A percentile compares a stretch with the other conserved stretches of the same genome.
Evolutionary conservation across 1,140 invertebrate genomes (phyloP).

Genomic region (Protaetia brevitarsis): DNA sequence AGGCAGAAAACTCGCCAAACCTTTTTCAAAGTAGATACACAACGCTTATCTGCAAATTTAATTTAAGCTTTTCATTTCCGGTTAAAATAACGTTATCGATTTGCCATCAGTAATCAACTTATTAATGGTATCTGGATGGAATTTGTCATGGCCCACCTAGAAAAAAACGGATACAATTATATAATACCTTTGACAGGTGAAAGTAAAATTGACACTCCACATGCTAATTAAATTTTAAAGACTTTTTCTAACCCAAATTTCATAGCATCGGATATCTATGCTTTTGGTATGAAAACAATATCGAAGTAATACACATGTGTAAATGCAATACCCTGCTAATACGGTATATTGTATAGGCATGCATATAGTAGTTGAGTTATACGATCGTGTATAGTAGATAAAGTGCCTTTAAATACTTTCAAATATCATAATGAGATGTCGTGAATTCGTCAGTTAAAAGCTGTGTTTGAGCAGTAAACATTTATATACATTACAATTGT

Average conservation of each 20-base stretch:
- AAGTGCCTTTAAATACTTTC: constrained; percentile 7
- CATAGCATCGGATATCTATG: not conserved
- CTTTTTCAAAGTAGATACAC: not conserved
- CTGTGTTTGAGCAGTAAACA: not conserved
- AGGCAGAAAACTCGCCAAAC: too few species aligned
- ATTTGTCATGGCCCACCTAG: not conserved
- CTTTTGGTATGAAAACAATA: not conserved
- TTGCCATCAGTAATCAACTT: too few species aligned
- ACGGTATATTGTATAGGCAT: too few species aligned
- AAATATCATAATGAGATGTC: not conserved
- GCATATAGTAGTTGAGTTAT: constrained; percentile 3
- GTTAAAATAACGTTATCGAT: not conserved
- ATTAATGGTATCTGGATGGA: too few species aligned
- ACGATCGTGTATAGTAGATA: not conserved
- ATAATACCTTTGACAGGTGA: not conserved
- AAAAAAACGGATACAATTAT: not conserved
- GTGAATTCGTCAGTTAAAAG: not conserved
- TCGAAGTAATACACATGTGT: not conserved
- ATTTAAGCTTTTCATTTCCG: not conserved
- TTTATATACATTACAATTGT: not conserved
- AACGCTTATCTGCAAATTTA: not conserved
- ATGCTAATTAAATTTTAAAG: not conserved
- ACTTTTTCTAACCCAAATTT: not conserved
- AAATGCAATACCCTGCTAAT: too few species aligned
- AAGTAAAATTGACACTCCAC: not conserved